These are phyloP conservation scores for Lithosia quadra DNA, from an alignment of 2,888 invertebrate genomes.

Conservation along the genomic window DNA sequence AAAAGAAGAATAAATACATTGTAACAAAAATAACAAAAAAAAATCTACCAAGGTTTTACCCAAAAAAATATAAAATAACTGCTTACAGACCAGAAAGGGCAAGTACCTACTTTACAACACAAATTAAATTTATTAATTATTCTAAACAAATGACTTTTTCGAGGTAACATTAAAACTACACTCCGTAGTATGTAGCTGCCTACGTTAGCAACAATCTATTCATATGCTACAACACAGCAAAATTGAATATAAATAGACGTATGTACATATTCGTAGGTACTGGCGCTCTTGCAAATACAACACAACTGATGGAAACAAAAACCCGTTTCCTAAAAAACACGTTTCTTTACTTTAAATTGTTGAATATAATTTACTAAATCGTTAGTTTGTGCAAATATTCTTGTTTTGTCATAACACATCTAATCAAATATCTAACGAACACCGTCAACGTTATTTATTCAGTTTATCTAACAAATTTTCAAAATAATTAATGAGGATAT, in stretches of 20 bases:
- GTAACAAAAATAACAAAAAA: not conserved
- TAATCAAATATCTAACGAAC: not conserved
- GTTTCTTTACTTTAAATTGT: constrained; percentile 9
- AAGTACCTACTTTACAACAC: not conserved
- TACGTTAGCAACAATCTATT: constrained; percentile 34
- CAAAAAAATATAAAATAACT: not conserved
- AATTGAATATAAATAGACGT: constrained; percentile 39
- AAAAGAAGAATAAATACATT: not conserved
- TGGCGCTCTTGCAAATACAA: constrained; percentile 25
- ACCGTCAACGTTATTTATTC: not conserved
- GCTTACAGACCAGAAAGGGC: not conserved
- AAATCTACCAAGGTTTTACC: not conserved
- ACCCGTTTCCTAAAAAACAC: constrained; percentile 5
- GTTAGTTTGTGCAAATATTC: not conserved
- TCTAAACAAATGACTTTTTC: not conserved
- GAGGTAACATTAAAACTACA: not conserved
- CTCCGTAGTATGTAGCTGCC: constrained; percentile 13
- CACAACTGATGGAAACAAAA: constrained; percentile 15
- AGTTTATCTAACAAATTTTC: not conserved
- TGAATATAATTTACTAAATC: constrained; percentile 11
- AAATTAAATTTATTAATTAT: not conserved
- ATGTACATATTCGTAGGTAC: constrained; percentile 18
- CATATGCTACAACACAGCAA: constrained; percentile 33
- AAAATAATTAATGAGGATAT: not conserved
- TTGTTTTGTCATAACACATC: not conserved